Evolutionary conservation across 2,797 vertebrate genomes (phyloP).

Genomic region (Fratercula arctica): DNA sequence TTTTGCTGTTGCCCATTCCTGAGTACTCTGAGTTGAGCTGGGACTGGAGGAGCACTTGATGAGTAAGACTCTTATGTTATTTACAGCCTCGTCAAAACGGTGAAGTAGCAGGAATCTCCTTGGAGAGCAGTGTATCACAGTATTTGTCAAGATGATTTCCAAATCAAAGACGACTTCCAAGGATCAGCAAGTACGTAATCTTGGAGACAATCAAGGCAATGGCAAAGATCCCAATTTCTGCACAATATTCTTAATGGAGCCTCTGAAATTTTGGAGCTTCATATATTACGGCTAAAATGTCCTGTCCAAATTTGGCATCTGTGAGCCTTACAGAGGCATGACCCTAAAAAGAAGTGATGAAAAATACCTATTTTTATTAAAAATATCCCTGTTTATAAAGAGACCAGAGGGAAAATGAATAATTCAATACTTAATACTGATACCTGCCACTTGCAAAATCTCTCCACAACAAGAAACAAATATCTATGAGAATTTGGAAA

Average conservation of each 20-base stretch:
- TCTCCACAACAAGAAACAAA: not conserved
- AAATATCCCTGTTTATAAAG: not conserved
- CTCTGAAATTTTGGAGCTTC: not conserved
- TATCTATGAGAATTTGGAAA: not conserved
- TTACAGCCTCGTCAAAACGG: conserved; percentile 57
- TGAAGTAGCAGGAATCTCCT: conserved; percentile 64
- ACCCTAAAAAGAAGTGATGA: conserved; percentile 22
- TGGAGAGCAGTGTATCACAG: conserved; percentile 61
- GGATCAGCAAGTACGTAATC: conserved; percentile 16
- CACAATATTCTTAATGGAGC: not conserved
- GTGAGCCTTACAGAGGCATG: not conserved
- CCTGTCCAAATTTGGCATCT: not conserved
- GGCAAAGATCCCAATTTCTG: conserved; percentile 35
- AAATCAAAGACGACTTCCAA: conserved; percentile 54
- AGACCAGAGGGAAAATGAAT: conserved; percentile 17
- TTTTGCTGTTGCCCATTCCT: conserved; percentile 44
- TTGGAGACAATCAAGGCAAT: conserved; percentile 15
- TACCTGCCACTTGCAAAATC: conserved; percentile 47
- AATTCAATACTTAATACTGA: conserved; percentile 15
- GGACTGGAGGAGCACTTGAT: conserved; percentile 2
- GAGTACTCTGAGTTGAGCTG: not conserved
- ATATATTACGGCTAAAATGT: not conserved
- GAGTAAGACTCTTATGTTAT: conserved; percentile 66
- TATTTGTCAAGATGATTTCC: conserved; percentile 61
- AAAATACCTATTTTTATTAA: conserved; percentile 33